Percentiles rank a stretch among this genome's conserved stretches.
Conservation (phyloP, 2,888 invertebrate species). For the Bombylius discolor region DNA sequence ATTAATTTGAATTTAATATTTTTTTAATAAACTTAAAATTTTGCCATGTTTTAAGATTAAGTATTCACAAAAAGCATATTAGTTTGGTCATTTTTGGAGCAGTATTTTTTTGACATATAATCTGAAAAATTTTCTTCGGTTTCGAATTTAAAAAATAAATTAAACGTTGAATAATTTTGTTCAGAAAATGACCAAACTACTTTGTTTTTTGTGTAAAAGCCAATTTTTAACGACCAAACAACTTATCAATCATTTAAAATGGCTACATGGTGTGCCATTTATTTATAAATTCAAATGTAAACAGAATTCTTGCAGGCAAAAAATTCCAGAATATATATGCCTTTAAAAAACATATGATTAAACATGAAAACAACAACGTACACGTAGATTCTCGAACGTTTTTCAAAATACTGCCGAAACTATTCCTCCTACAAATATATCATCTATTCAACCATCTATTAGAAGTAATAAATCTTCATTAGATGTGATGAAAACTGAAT, state of each 20-base stretch:
- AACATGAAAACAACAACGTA: background rate
- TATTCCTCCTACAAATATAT: background rate
- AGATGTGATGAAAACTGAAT: background rate
- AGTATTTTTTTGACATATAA: slow-evolving; percentile 5
- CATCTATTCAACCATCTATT: background rate
- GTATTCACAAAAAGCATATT: background rate
- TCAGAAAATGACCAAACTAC: background rate
- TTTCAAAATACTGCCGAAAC: background rate
- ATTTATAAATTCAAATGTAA: slow-evolving; percentile 1
- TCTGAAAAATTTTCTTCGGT: background rate
- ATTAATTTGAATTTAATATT: no score
- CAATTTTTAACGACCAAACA: background rate
- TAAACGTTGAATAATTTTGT: background rate
- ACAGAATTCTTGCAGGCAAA: background rate
- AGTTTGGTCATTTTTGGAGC: slow-evolving; percentile 4
- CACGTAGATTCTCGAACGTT: background rate
- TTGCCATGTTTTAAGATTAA: slow-evolving; percentile 2
- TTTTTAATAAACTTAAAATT: no score
- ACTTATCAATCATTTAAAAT: background rate
- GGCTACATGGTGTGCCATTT: background rate
- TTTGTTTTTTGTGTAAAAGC: background rate
- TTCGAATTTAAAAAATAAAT: no score
- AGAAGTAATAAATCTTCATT: background rate
- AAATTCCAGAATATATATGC: background rate
- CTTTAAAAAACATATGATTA: background rate